phyloP scores from a whole-genome alignment of 2,113 vertebrate genomes.

The Atractosteus spatula region DNA sequence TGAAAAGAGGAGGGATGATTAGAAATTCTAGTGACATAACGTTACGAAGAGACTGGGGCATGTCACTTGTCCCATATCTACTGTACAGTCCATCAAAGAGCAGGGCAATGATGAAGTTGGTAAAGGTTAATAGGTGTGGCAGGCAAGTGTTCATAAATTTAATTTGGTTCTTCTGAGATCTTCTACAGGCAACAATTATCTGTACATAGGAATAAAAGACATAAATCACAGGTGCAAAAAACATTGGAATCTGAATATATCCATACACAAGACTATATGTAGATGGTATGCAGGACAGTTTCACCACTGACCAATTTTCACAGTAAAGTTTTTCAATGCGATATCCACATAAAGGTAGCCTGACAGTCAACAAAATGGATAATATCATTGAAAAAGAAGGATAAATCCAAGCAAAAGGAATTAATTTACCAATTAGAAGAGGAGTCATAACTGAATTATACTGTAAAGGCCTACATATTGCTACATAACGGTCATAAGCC shows the following conservation, averaged over 20 bases:
- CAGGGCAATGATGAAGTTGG: no score
- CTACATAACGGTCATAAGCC: constrained; percentile 1
- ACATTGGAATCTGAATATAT: not conserved
- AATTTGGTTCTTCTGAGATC: no score
- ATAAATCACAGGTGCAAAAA: not conserved
- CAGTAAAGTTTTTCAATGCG: not conserved
- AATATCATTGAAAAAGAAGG: not conserved
- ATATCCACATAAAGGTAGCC: not conserved
- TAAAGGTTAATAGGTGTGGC: no score
- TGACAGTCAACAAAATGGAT: not conserved
- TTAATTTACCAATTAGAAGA: not conserved
- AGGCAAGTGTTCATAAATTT: no score
- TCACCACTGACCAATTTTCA: not conserved
- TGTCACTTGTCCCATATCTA: no score
- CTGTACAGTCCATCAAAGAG: no score
- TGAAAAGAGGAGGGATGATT: no score
- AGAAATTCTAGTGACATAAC: no score
- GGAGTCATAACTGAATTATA: not conserved
- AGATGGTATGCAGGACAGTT: not conserved
- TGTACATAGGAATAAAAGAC: not conserved
- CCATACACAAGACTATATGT: not conserved
- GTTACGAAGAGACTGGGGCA: no score
- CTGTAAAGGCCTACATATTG: not conserved
- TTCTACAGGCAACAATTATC: not conserved
- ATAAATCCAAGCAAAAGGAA: not conserved